Conservation (phyloP, 2,113 vertebrate species). For the Colaptes auratus region DNA sequence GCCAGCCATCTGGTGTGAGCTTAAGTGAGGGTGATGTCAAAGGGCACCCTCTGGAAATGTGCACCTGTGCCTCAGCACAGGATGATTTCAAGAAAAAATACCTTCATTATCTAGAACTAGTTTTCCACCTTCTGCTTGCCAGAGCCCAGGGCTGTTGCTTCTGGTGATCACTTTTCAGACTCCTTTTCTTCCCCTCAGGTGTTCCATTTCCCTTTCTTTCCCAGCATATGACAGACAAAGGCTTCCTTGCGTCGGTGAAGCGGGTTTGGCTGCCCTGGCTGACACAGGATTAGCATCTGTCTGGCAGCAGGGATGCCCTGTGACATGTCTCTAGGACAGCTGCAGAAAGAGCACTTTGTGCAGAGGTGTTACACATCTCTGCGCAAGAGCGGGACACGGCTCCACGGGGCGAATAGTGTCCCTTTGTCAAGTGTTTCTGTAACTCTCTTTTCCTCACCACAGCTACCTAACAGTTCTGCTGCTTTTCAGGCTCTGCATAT, state of each 20-base stretch:
- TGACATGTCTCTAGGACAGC: conserved; percentile 40
- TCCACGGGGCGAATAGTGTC: conserved; percentile 37
- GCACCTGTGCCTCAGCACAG: conserved; percentile 5
- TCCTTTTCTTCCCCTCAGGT: not conserved
- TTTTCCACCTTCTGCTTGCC: not conserved
- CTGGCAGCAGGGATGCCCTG: conserved; percentile 50
- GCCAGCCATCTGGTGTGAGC: conserved; percentile 60
- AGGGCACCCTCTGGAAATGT: conserved; percentile 39
- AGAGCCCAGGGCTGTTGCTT: not conserved
- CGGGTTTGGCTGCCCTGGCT: not conserved
- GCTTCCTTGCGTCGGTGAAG: not conserved
- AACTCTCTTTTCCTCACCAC: conserved; percentile 38
- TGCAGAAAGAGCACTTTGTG: conserved; percentile 57
- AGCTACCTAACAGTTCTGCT: conserved; percentile 43
- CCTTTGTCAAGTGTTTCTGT: conserved; percentile 47
- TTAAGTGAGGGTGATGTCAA: conserved; percentile 55
- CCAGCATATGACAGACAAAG: not conserved
- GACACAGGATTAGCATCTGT: conserved; percentile 21
- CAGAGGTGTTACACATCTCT: conserved; percentile 21
- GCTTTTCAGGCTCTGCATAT: conserved; percentile 28
- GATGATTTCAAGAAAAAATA: conserved; percentile 11
- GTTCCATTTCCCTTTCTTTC: not conserved
- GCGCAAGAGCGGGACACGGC: not conserved
- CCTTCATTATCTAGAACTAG: not conserved
- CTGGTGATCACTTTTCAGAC: not conserved